Base-by-base conservation (phyloP, 2,113 vertebrate species). In the Psammodynastes pulverulentus region DNA sequence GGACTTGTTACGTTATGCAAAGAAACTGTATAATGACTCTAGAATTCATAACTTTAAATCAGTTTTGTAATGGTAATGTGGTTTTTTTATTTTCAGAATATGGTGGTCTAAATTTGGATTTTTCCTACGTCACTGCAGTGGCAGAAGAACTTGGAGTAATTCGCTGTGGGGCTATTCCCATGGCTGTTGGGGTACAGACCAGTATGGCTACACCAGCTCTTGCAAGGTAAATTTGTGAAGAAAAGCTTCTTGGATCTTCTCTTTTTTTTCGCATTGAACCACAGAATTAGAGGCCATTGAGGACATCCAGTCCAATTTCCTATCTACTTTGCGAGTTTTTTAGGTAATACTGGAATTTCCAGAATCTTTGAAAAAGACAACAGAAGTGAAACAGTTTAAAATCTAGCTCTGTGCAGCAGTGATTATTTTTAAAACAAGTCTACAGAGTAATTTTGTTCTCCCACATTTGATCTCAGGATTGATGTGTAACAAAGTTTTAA, bases 121-220 rank as follows among this genome's bases (percentile, higher is more conserved):
- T 97, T 96, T 98, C 98, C 95, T 99, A 98, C 91, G 98, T 89
- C 13, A 91, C 98, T 4, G 98, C 98, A 2, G 96, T 99, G 94
- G 96, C 98, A 45, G 98, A 99, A 93, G 98, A 99, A 94, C 96
- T 99, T 96, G 98, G 98, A 34, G 95, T 92, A 95, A 98, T 98
- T 93, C 96, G 17, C 89, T 98, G 98, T 53, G 98, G 97, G 92
- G 98, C 98, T 7, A 86, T 99, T 94, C 97, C 98, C n/a, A 97
- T 99, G 98, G 98, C 98, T 53, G 97, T 99, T 58, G 98, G 98
- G 7, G 98, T 98, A 9, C 98, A 99, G 94, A 94, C 89, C 48
- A 97, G 98, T 94, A 99, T 99, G 98, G 96, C 98, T 24, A 99
- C 98, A 49, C 98, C 98, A 5, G 98, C 98, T 13, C 97, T 99